phyloP scores from a whole-genome alignment of 2,113 vertebrate genomes.

The human (Homo sapiens) region DNA sequence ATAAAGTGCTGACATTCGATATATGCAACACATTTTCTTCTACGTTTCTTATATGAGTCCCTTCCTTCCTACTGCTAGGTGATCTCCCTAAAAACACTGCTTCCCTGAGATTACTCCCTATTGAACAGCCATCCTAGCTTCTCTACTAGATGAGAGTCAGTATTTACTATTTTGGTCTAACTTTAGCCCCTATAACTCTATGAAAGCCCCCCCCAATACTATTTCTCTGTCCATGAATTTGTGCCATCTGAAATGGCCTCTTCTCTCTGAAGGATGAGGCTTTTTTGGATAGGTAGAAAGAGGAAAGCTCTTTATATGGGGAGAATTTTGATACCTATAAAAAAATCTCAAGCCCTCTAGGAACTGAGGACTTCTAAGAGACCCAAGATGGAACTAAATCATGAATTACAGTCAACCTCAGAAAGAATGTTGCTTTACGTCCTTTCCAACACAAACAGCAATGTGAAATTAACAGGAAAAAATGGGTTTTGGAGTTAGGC shows the following conservation, averaged over 20 bases:
- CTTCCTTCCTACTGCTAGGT: background rate
- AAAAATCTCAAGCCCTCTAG: background rate
- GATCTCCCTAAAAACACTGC: background rate
- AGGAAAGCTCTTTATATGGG: background rate
- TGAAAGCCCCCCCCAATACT: background rate
- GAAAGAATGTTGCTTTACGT: conserved; percentile 15
- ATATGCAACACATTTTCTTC: background rate
- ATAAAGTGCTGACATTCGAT: background rate
- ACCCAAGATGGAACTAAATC: background rate
- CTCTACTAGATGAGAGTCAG: background rate
- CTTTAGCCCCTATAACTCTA: background rate
- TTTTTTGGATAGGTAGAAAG: background rate
- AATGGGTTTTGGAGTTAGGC: conserved; percentile 14
- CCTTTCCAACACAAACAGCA: background rate
- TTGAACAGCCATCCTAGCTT: background rate
- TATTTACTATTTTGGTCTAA: background rate
- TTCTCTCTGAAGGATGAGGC: background rate
- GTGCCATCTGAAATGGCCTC: background rate
- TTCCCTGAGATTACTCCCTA: background rate
- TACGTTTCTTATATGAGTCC: background rate
- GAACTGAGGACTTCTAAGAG: background rate
- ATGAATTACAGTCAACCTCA: background rate
- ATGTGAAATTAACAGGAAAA: conserved; percentile 19
- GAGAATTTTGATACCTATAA: conserved; percentile 7
- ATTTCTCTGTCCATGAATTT: background rate